Base-by-base conservation (phyloP, 2,888 invertebrate species). In the Idaea biselata region DNA sequence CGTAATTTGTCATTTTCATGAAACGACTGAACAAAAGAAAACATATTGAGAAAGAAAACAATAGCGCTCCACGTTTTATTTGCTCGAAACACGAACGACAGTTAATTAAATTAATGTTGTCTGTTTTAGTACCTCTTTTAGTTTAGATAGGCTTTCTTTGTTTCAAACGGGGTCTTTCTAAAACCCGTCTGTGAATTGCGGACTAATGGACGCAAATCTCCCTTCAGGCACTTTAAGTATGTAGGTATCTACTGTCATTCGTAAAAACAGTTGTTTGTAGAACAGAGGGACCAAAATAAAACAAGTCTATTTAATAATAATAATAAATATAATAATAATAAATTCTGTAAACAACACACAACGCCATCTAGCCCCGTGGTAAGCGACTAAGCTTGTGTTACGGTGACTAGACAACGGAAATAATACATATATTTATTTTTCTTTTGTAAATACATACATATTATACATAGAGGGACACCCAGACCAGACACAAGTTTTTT, bases 141-240 rank as follows among this genome's bases (percentile, higher is more conserved):
- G 44, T 44, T 44, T 44, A 44, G 44, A 44, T 44, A 44, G 44
- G 44, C 44, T 44, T 44, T 44, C 44, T 44, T 44, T 44, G 44
- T 44, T 44, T 44, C 44, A 44, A 44, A 14, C 32, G 33, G 14
- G 44, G 14, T 14, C 44, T 44, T 44, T 44, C 60, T 64, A 64
- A 63, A 64, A 59, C 14, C 73, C 70, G 71, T 69, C 73, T 72
- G 62, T 60, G 44, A 84, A 85, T 84, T 82, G 81, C 73, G 78
- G 77, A 72, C 77, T 83, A 84, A 87, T 83, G 80, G 82, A 83
- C 83, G 87, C 86, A 84, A 83, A 87, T 87, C 87, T 84, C 83
- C 75, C 76, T 71, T 63, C 68, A 71, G 75, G 75, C 78, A 75
- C 76, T 84, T 79, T 77, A 73, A 79, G 76, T 82, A 25, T 25